phyloP scores from a whole-genome alignment of 1,140 invertebrate genomes.

The Drosophila mayri region DNA sequence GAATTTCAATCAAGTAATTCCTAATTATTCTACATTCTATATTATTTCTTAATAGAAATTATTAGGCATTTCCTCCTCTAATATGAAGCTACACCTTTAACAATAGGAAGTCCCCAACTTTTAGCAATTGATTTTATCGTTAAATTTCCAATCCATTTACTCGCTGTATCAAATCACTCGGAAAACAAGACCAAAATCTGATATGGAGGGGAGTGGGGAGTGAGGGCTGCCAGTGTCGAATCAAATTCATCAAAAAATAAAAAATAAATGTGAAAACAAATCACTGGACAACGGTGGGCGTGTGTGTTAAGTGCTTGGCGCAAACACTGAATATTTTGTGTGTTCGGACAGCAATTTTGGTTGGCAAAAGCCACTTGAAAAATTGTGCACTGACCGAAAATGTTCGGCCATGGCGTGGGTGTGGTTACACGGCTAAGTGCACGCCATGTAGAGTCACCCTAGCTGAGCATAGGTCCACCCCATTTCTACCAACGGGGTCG shows the following conservation, averaged over 20 bases:
- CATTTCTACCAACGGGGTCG: not conserved
- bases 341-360: slow-evolving; percentile 1
- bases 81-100: not conserved
- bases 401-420: not conserved
- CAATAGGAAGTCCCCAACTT: not conserved
- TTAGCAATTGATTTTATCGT: not conserved
- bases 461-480: not conserved
- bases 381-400: slow-evolving; percentile 16
- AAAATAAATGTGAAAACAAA: slow-evolving; percentile 7
- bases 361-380: slow-evolving; percentile 1
- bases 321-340: slow-evolving; percentile 15
- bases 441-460: slow-evolving; percentile 1
- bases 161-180: slow-evolving; percentile 9
- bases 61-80: not conserved
- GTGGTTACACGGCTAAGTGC: slow-evolving; percentile 11
- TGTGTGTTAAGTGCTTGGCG: slow-evolving; percentile 6
- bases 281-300: not conserved
- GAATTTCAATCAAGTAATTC: not conserved
- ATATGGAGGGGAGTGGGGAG: not conserved
- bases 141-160: slow-evolving; percentile 23
- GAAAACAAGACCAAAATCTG: slow-evolving; percentile 8
- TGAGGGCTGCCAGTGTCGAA: not conserved
- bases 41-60: not conserved
- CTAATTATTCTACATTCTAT: not conserved
- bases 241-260: slow-evolving; percentile 11